Percentiles rank a stretch among this genome's conserved stretches.
Conservation (phyloP, 2,888 invertebrate genomes). For the Meteorus colon region DNA sequence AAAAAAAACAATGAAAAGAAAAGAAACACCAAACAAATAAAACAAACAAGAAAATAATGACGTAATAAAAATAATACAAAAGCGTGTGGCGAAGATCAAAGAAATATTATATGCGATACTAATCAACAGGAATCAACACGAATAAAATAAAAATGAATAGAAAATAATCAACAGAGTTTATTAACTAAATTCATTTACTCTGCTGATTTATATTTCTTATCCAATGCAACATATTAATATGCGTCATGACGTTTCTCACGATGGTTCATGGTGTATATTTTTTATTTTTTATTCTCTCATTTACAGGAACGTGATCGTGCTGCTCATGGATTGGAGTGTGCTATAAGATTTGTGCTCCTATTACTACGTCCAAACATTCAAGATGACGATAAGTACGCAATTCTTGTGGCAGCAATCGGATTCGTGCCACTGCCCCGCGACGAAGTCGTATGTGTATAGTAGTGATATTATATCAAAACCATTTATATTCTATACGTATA, state of each 20-base stretch:
- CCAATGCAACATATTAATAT: not conserved
- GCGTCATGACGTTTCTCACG: not conserved
- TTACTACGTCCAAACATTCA: conserved; percentile 58
- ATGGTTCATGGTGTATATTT: not conserved
- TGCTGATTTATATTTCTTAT: not conserved
- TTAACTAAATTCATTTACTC: not conserved
- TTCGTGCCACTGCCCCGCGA: conserved; percentile 63
- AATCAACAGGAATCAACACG: too few relatives aligned
- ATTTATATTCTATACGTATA: conserved; percentile 21
- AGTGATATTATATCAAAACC: not conserved
- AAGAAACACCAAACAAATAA: too few relatives aligned
- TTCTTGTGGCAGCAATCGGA: conserved; percentile 64
- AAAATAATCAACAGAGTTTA: conserved; percentile 8
- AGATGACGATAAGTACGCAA: conserved; percentile 61
- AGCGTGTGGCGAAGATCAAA: not conserved
- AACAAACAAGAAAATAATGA: not conserved
- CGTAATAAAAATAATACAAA: not conserved
- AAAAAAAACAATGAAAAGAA: not conserved
- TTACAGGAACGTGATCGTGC: conserved; percentile 63
- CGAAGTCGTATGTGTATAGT: conserved; percentile 61
- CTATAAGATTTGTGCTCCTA: conserved; percentile 60
- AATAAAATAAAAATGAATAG: not conserved
- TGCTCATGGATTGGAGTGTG: conserved; percentile 59
- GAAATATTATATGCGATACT: too few relatives aligned
- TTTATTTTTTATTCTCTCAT: conserved; percentile 26